These are phyloP conservation scores for Protomyctophum bolini DNA, from an alignment of 2,113 vertebrate genomes.

Conservation along the genomic window DNA sequence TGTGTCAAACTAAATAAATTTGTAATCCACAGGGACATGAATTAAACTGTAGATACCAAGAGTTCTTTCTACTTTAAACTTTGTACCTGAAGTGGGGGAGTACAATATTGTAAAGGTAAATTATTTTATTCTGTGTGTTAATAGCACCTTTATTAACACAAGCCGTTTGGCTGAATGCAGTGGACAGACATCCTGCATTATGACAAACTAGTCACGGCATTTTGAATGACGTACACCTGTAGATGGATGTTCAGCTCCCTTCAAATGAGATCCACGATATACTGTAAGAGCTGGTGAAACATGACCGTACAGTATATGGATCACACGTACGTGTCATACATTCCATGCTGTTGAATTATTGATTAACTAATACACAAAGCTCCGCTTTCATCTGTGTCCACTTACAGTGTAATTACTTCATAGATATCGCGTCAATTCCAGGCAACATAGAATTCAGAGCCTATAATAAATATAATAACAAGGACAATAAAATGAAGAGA, in stretches of 20 bases:
- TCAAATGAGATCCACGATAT: constrained; percentile 37
- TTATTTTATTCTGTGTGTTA: constrained; percentile 26
- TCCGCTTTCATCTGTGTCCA: constrained; percentile 23
- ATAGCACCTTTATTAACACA: constrained; percentile 34
- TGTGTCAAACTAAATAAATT: constrained; percentile 72
- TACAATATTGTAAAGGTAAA: constrained; percentile 45
- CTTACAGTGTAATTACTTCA: constrained; percentile 30
- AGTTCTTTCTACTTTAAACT: constrained; percentile 55
- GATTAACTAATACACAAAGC: constrained; percentile 40
- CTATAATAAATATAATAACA: too few relatives aligned
- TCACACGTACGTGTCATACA: constrained; percentile 46
- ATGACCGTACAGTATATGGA: constrained; percentile 47
- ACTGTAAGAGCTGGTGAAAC: constrained; percentile 54
- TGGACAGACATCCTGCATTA: constrained; percentile 16
- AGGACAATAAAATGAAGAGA: too few relatives aligned
- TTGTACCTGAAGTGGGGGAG: constrained; percentile 56
- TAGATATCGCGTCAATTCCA: constrained; percentile 37
- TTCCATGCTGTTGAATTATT: constrained; percentile 65
- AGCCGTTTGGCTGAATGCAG: constrained; percentile 14
- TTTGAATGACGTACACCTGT: constrained; percentile 50
- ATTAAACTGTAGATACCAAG: constrained; percentile 64
- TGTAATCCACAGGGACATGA: constrained; percentile 71
- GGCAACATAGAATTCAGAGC: not conserved
- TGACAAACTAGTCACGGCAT: constrained; percentile 50
- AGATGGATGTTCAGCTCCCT: constrained; percentile 40